phyloP scores from a whole-genome alignment of 2,113 vertebrate species.

The Ageneiosus marmoratus region DNA sequence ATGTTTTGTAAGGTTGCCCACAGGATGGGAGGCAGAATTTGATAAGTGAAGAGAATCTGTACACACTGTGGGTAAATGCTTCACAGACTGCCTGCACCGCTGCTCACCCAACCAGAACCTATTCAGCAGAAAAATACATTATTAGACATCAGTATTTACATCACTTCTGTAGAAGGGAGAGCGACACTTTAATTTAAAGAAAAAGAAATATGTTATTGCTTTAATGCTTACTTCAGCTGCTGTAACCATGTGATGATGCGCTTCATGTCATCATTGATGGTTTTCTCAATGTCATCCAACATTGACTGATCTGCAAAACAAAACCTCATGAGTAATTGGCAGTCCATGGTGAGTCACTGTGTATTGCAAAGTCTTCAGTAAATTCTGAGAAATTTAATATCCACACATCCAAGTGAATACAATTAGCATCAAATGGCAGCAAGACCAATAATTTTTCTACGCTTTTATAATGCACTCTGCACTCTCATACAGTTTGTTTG shows the following conservation, averaged over 20 bases:
- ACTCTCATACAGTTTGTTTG: background rate
- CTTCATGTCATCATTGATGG: slow-evolving; percentile 95
- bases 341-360: background rate
- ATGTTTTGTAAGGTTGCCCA: slow-evolving; percentile 90
- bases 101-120: slow-evolving; percentile 99
- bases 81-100: slow-evolving; percentile 95
- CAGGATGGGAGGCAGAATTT: slow-evolving; percentile 86
- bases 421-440: background rate
- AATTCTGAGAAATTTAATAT: background rate
- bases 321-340: background rate
- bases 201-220: background rate
- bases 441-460: background rate
- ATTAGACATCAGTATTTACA: background rate
- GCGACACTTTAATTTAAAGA: background rate
- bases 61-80: slow-evolving; percentile 93
- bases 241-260: slow-evolving; percentile 91
- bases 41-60: slow-evolving; percentile 89
- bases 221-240: slow-evolving; percentile 86
- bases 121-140: slow-evolving; percentile 30
- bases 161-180: background rate
- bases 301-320: slow-evolving; percentile 83
- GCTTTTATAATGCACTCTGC: background rate
- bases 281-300: slow-evolving; percentile 94
- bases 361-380: background rate
- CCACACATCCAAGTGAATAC: background rate